phyloP scores from a whole-genome alignment of 1,140 invertebrate species.

The Hydropsyche tenuis region DNA sequence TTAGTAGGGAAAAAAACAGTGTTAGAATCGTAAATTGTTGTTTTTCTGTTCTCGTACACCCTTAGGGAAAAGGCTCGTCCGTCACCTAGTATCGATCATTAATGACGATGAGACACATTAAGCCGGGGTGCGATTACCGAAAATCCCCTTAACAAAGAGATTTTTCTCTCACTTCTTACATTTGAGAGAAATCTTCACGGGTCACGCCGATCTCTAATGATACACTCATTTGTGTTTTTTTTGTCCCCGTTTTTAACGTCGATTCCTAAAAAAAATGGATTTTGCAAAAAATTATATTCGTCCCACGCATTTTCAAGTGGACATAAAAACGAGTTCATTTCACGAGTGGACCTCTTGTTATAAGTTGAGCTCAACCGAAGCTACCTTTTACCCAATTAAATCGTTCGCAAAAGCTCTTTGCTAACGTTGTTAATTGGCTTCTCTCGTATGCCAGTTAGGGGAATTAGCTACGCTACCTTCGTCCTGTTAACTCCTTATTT shows the following conservation, averaged over 20 bases:
- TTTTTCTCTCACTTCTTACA: conserved; percentile 26
- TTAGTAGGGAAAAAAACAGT: not conserved
- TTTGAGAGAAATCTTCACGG: conserved; percentile 12
- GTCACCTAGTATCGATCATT: conserved; percentile 27
- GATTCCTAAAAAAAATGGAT: not conserved
- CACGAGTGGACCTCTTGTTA: conserved; percentile 39
- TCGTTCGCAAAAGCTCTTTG: conserved; percentile 46
- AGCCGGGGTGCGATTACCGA: conserved; percentile 21
- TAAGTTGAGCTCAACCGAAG: conserved; percentile 42
- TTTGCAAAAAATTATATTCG: conserved; percentile 5
- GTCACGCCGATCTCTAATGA: conserved; percentile 14
- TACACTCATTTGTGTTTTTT: conserved; percentile 5
- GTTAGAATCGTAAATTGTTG: not conserved
- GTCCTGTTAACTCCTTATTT: conserved; percentile 47
- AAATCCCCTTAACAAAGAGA: conserved; percentile 29
- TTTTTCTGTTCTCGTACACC: conserved; percentile 3
- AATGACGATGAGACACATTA: conserved; percentile 30
- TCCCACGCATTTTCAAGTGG: conserved; percentile 12
- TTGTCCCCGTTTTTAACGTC: not conserved
- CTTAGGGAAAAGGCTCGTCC: not conserved
- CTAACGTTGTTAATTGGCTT: conserved; percentile 49
- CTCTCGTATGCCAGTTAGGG: conserved; percentile 49
- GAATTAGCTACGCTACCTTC: conserved; percentile 44
- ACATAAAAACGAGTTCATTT: conserved; percentile 18
- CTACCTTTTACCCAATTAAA: conserved; percentile 50